Evolutionary conservation across 2,113 vertebrate genomes (phyloP), one percentile per base, ranked within the genome.

Genomic region (Tor tambroides): DNA sequence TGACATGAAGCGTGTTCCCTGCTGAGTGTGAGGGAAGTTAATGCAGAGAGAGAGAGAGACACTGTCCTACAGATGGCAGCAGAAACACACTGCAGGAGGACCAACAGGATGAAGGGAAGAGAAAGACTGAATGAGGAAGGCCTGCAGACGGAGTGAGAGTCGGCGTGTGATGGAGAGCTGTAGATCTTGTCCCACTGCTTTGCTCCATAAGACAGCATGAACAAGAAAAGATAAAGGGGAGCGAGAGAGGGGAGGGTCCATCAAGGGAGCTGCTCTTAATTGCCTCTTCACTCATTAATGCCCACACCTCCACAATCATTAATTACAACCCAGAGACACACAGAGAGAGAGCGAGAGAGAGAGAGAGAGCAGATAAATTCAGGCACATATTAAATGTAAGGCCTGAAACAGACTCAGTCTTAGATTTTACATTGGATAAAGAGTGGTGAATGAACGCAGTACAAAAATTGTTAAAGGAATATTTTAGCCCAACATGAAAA

Each of bases 241-340:
- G 85, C 38, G 17, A 72, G 65, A 21, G 61, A 49, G 46, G 28
- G 9, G 30, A 85, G 46, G 43, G 10, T 12, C 11, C 0, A 46
- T 46, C 43, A 46, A 46, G 10, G 10, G 43, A 46, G 82, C 38
- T 72, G 83, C 30, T 74, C 75, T 83, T 86, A 89, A 89, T 84
- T 77, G 79, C 80, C 78, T 86, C 49, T 83, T 71, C 61, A 74
- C 85, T 86, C 80, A 86, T 88, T 88, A 88, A 77, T 61, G 61
- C 65, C 74, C 74, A 89, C 80, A 46, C 80, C 88, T 89, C 75
- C 85, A 80, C 71, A 89, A 86, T 89, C 85, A 89, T 89, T 89
- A 61, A 89, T 89, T 86, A 86, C 75, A 72, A 35, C 19, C 14
- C 54, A 83, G 87, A 85, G 10, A 49, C 5, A 19, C 51, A 83